These are phyloP conservation scores for Pempheris klunzingeri DNA, from an alignment of 2,797 vertebrate species.

Conservation along the genomic window DNA sequence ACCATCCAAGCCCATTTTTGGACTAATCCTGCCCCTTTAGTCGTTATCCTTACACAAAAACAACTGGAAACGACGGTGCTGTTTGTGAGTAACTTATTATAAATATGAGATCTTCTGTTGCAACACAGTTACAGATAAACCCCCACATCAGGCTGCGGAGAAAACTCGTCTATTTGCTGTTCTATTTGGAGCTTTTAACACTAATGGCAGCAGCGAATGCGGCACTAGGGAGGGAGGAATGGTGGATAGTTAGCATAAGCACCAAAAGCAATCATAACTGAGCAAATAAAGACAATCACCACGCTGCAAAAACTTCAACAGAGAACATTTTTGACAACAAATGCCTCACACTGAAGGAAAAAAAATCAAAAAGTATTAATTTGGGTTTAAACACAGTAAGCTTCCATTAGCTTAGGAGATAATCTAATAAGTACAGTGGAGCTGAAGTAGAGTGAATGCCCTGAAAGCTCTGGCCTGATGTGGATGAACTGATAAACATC, in stretches of 20 bases:
- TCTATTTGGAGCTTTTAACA: background rate
- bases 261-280: background rate
- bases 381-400: constrained; percentile 1
- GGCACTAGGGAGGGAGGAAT: background rate
- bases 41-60: background rate
- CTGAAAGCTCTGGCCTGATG: constrained; percentile 12
- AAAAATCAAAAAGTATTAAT: no score
- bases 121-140: background rate
- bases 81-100: background rate
- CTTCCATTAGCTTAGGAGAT: background rate
- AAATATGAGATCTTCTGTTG: background rate
- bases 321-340: constrained; percentile 1
- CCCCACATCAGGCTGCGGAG: background rate
- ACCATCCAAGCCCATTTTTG: background rate
- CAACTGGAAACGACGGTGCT: background rate
- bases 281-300: background rate
- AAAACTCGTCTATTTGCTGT: background rate
- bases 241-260: background rate
- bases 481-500: constrained; percentile 22
- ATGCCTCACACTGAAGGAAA: background rate
- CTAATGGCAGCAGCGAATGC: no score
- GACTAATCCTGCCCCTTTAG: no score
- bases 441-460: constrained; percentile 1
- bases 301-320: background rate
- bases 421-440: constrained; percentile 7